Evolutionary conservation across 2,797 vertebrate species (phyloP).

Genomic region (Tolypeutes matacus): DNA sequence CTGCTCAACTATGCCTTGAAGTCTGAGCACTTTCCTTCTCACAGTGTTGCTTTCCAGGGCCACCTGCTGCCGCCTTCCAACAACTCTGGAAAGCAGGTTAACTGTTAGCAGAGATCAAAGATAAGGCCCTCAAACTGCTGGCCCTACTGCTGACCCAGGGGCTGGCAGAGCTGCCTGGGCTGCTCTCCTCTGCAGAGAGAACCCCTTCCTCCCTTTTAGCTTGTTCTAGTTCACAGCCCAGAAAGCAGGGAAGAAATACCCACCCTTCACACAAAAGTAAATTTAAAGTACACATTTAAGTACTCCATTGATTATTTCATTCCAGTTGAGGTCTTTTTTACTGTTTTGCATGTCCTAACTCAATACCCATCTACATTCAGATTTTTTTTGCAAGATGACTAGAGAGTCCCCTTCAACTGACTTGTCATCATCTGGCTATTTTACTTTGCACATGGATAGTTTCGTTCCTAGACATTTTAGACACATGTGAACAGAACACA

Average conservation of each 20-base stretch:
- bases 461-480: conserved; percentile 46
- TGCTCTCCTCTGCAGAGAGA: conserved; percentile 8
- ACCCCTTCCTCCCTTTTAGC: neutral
- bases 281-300: neutral
- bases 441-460: neutral
- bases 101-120: conserved; percentile 9
- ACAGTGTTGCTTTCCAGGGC: neutral
- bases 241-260: neutral
- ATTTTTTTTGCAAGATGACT: conserved; percentile 2
- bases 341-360: neutral
- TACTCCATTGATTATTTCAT: neutral
- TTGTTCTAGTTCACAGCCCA: neutral
- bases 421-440: neutral
- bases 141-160: neutral
- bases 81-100: neutral
- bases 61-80: neutral
- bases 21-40: neutral
- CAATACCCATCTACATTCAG: neutral
- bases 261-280: neutral
- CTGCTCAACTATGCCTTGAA: neutral
- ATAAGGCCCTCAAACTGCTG: neutral
- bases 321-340: neutral
- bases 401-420: neutral
- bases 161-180: neutral
- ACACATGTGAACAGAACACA: neutral